phyloP scores from a whole-genome alignment of 2,797 vertebrate genomes.

The Lithobates sylvaticus region DNA sequence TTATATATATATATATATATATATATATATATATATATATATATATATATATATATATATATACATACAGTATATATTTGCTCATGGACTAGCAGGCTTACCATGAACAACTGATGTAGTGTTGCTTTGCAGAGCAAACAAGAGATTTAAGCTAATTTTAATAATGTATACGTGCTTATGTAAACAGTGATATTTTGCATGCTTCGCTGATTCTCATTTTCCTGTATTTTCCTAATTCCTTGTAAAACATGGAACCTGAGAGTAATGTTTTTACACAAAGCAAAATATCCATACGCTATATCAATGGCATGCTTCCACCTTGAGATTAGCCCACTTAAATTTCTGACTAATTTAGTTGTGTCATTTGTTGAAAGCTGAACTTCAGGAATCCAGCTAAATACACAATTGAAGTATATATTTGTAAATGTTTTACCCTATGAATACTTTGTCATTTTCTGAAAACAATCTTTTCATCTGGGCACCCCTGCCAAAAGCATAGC shows the following conservation, averaged over 20 bases:
- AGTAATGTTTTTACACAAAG: neutral
- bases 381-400: too few relatives aligned
- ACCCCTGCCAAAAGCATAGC: too few relatives aligned
- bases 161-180: constrained; percentile 39
- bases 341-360: neutral
- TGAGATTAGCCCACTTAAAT: too few relatives aligned
- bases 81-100: neutral
- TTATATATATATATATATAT: too few relatives aligned
- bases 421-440: too few relatives aligned
- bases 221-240: constrained; percentile 29
- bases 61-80: neutral
- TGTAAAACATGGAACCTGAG: constrained; percentile 22
- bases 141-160: constrained; percentile 16
- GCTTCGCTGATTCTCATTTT: constrained; percentile 16
- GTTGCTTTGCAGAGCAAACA: constrained; percentile 39
- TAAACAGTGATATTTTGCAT: constrained; percentile 41
- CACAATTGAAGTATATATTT: too few relatives aligned
- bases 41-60: too few relatives aligned
- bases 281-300: neutral
- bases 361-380: neutral
- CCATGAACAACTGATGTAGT: neutral
- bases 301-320: neutral
- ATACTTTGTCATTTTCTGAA: too few relatives aligned
- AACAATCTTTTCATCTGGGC: too few relatives aligned
- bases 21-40: too few relatives aligned